phyloP scores from a whole-genome alignment of 2,888 invertebrate genomes.

The Lepidochitona cinerea region DNA sequence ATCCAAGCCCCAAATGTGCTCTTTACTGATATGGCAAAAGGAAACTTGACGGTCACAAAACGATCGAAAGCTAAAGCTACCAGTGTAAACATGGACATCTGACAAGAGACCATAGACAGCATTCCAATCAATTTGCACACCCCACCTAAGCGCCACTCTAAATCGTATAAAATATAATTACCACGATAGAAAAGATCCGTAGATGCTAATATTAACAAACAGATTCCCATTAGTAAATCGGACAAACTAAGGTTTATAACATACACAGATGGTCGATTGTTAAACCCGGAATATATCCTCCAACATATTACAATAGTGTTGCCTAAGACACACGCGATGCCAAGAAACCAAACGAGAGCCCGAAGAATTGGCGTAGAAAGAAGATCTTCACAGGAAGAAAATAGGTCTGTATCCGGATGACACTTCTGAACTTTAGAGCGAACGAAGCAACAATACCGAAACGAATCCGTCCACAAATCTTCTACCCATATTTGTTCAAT shows the following conservation, averaged over 20 bases:
- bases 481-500: neutral
- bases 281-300: slow-evolving; percentile 29
- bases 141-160: slow-evolving; percentile 75
- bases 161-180: slow-evolving; percentile 75
- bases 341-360: slow-evolving; percentile 77
- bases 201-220: slow-evolving; percentile 76
- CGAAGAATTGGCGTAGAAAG: slow-evolving; percentile 41
- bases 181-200: slow-evolving; percentile 75
- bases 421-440: slow-evolving; percentile 25
- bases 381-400: slow-evolving; percentile 42
- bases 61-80: slow-evolving; percentile 41
- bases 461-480: neutral
- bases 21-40: slow-evolving; percentile 11
- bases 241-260: slow-evolving; percentile 77
- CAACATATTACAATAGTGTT: slow-evolving; percentile 72
- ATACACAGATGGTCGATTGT: slow-evolving; percentile 72
- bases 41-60: slow-evolving; percentile 42
- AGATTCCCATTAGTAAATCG: slow-evolving; percentile 78
- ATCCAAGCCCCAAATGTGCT: neutral
- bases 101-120: slow-evolving; percentile 46
- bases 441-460: neutral
- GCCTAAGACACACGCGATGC: slow-evolving; percentile 75
- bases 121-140: slow-evolving; percentile 76
- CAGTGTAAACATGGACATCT: slow-evolving; percentile 43
- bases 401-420: slow-evolving; percentile 39